Evolutionary conservation across 2,888 invertebrate species (phyloP), one percentile per base, ranked within the genome.

Genomic region (Ophion ellenae): DNA sequence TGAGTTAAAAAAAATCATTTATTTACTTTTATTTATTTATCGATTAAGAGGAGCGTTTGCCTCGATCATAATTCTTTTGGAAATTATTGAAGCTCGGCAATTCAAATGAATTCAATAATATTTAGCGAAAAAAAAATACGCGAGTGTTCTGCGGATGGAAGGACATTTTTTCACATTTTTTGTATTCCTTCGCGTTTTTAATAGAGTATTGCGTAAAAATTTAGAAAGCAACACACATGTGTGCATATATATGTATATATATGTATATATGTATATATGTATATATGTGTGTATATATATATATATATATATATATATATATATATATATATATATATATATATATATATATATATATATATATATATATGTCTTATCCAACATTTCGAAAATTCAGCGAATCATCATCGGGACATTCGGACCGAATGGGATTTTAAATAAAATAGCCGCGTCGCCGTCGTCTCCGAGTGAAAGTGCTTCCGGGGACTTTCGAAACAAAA

Each of bases 391-490:
- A 74, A 79, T 71, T 76, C 71, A 75, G 53, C 81, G 79, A 80
- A 17, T 53, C 53, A 82, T 80, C 85, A 76, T 77, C 80, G 57
- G 11, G 74, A 64, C 59, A 74, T 67, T 36, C 36, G 57, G 32
- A 57, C 53, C 36, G 67, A 77, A 77, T 77, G 45, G 64, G 67
- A 53, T 28, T 70, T 69, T 70, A 78, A 69, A 69, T 66, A 36
- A 76, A 76, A 53, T 53, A 76, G 47, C n/a, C 66, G 36, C 63
- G 63, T 47, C 28, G 40, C 10, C 53, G 63, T 80, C 83, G 75
- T 80, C 83, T 73, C 77, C 73, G 67, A 86, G 85, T 86, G 85
- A 86, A 86, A 86, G 85, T 86, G 80, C 83, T 83, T 83, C 83
- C 85, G 85, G 57, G 79, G 81, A 74, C 80, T 83, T 86, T 83